These are phyloP conservation scores for Sussaba pulchella DNA, from an alignment of 2,888 invertebrate genomes.

Conservation along the genomic window DNA sequence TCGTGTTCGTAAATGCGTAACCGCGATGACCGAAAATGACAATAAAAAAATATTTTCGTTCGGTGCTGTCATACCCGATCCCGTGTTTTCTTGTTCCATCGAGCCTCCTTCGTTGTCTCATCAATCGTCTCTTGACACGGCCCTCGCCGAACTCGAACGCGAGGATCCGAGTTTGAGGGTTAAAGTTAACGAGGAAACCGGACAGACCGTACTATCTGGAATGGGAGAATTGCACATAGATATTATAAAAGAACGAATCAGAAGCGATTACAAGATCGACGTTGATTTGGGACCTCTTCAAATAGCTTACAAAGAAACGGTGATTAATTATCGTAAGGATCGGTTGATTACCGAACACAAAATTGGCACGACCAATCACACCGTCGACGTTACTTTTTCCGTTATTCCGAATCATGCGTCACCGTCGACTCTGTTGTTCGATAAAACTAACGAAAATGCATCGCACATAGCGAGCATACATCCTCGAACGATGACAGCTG, in stretches of 20 bases:
- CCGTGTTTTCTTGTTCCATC: constrained; percentile 98
- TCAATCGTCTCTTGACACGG: constrained; percentile 91
- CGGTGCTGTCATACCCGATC: constrained; percentile 93
- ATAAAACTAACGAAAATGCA: constrained; percentile 89
- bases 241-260: constrained; percentile 94
- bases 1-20: constrained; percentile 83
- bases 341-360: constrained; percentile 87
- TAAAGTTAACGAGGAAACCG: constrained; percentile 90
- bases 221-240: constrained; percentile 99
- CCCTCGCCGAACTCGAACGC: constrained; percentile 91
- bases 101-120: constrained; percentile 94
- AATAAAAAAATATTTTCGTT: constrained; percentile 78
- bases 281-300: constrained; percentile 96
- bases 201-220: constrained; percentile 95
- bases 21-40: not conserved
- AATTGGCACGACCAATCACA: constrained; percentile 87
- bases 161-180: constrained; percentile 97
- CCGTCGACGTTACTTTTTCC: constrained; percentile 88
- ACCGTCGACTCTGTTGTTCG: constrained; percentile 87
- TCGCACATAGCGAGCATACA: constrained; percentile 88
- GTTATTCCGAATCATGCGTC: constrained; percentile 86
- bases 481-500: constrained; percentile 88
- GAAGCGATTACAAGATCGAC: constrained; percentile 95
- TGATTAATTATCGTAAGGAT: constrained; percentile 84
- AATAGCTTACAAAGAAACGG: constrained; percentile 95